Base-by-base conservation (phyloP, 2,888 invertebrate genomes). In the Ditula angustiorana region DNA sequence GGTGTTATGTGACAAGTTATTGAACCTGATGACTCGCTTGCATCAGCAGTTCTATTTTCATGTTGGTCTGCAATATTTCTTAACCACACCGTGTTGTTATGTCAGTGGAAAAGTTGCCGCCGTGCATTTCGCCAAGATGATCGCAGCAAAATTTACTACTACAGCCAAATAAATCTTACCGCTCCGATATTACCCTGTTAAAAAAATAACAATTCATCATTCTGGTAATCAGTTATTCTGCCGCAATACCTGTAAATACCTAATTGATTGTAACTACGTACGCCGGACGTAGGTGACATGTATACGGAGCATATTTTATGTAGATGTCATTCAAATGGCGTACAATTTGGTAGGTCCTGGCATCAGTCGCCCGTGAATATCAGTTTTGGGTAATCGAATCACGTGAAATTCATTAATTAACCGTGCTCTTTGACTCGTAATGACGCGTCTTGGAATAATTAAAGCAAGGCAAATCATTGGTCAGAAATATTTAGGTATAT, bases 361-460 rank as follows among this genome's bases (percentile, higher is more conserved):
- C 35, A 13, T 41, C 49, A 10, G 19, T 52, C 24, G 16, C 50
- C 28, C 28, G 52, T 35, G 7, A 21, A 28, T 21, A 33, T 37
- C 11, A 37, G 28, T 49, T 37, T 35, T 11, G n/a, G 33, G 21
- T 28, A 41, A 56, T 21, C 35, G 23, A 50, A 5, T 10, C 41
- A 57, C 41, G 30, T 7, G 33, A 50, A 30, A 41, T 50, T 11
- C n/a, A 24, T 5, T 13, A 23, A 16, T 58, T 19, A 8, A 55
- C 55, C 62, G 24, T 56, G 62, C 13, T 30, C 57, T 41, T 63
- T 63, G 62, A 63, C 50, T 47, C 16, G 5, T 33, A 21, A 58
- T 58, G 46, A 30, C 47, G 47, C 35, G 35, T 35, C 19, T 52
- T 19, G n/a, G 19, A 33, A 21, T 33, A 33, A 33, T 30, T 33